A percentile compares a stretch with the other conserved stretches of the same genome.
phyloP scores from a whole-genome alignment of 2,888 invertebrate species.

The Drosophila meridionalis region DNA sequence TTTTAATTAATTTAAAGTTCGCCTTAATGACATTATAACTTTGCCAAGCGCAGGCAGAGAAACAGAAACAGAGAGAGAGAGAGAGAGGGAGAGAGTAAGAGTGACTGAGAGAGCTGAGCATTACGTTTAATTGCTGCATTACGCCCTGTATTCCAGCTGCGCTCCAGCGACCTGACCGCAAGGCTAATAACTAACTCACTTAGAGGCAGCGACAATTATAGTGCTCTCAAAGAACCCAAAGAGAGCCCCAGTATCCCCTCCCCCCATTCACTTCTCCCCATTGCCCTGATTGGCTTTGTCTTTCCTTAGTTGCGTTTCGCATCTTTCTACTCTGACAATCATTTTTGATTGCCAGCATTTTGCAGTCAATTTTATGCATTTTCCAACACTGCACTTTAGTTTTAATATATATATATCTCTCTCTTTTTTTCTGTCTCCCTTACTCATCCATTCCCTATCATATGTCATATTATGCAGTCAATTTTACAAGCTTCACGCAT shows the following conservation, averaged over 20 bases:
- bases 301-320: not conserved
- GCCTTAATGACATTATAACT: slow-evolving; percentile 82
- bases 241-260: no score
- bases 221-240: slow-evolving; percentile 10
- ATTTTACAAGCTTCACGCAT: no score
- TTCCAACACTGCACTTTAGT: no score
- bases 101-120: slow-evolving; percentile 26
- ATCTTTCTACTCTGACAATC: not conserved
- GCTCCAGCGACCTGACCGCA: slow-evolving; percentile 37
- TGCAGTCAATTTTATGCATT: slow-evolving; percentile 14
- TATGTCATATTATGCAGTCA: no score
- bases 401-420: no score
- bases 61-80: not conserved
- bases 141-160: slow-evolving; percentile 58
- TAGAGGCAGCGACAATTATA: slow-evolving; percentile 54
- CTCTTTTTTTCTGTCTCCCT: not conserved
- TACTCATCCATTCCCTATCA: no score
- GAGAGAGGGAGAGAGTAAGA: not conserved
- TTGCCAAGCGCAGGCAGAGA: slow-evolving; percentile 46
- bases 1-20: slow-evolving; percentile 84
- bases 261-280: not conserved
- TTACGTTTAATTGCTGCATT: slow-evolving; percentile 73
- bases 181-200: slow-evolving; percentile 47
- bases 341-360: slow-evolving; percentile 18
- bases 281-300: not conserved